These are phyloP conservation scores for Rosalia funebris DNA, from an alignment of 2,888 invertebrate species.

Conservation along the genomic window DNA sequence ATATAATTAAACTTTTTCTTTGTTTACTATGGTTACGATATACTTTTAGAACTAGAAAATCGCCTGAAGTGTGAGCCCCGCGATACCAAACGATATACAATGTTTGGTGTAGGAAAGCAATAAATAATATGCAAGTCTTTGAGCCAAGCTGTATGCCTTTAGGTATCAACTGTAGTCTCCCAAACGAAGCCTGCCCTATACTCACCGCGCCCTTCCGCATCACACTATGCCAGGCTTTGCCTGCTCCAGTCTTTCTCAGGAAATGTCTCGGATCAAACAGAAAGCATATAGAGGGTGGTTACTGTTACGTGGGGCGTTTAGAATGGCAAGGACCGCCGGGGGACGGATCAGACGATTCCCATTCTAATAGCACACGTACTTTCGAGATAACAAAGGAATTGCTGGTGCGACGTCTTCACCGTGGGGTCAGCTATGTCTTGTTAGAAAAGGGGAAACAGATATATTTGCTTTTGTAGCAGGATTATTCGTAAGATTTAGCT, in stretches of 20 bases:
- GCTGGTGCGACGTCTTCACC: constrained; percentile 57
- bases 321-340: constrained; percentile 54
- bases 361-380: constrained; percentile 55
- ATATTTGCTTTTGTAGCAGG: constrained; percentile 43
- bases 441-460: constrained; percentile 43
- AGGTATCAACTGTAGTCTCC: constrained; percentile 59
- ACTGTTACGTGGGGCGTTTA: constrained; percentile 41
- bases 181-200: constrained; percentile 38
- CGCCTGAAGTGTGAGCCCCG: constrained; percentile 41
- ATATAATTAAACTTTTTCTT: constrained; percentile 13
- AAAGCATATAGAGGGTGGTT: constrained; percentile 66
- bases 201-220: constrained; percentile 7
- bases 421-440: constrained; percentile 53
- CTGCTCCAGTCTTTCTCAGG: constrained; percentile 46
- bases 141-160: constrained; percentile 62
- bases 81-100: constrained; percentile 54
- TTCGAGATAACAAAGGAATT: constrained; percentile 64
- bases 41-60: constrained; percentile 27
- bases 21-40: neutral
- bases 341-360: constrained; percentile 49
- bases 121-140: constrained; percentile 66
- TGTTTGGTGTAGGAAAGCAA: constrained; percentile 65
- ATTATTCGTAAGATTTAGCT: constrained; percentile 23
- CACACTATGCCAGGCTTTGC: constrained; percentile 6
- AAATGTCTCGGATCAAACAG: constrained; percentile 62